Evolutionary conservation across 2,113 vertebrate species (phyloP).

Genomic region (Tricholaema leucomelas): DNA sequence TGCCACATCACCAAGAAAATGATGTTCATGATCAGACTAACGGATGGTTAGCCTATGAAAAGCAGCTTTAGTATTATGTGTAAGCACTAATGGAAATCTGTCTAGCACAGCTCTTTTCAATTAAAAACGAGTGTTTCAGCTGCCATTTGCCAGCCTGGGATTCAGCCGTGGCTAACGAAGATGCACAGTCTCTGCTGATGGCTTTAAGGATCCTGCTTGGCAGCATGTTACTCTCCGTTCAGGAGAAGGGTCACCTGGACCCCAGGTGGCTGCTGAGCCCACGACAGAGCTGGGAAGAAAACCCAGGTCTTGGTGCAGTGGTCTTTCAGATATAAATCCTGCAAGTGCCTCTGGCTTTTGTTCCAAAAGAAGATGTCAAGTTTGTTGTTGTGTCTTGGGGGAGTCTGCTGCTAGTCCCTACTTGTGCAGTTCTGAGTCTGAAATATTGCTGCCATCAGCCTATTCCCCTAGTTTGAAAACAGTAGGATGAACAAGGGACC

Average conservation of each 20-base stretch:
- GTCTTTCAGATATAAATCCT: background rate
- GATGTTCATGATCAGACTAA: background rate
- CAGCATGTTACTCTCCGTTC: background rate
- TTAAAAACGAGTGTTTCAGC: constrained; percentile 22
- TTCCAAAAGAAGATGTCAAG: background rate
- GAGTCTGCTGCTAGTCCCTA: background rate
- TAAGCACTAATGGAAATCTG: background rate
- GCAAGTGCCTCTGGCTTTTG: background rate
- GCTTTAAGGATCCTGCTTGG: background rate
- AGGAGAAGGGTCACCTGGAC: background rate
- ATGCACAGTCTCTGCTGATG: background rate
- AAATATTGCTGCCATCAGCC: background rate
- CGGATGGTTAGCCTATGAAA: background rate
- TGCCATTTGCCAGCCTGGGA: background rate
- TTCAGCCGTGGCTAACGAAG: background rate
- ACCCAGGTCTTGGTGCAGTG: fast-evolving
- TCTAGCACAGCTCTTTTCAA: background rate
- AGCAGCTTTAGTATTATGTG: background rate
- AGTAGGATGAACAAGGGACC: background rate
- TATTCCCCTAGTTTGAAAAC: background rate
- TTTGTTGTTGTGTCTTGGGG: background rate
- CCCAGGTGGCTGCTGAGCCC: background rate
- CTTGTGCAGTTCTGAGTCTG: background rate
- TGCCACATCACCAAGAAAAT: background rate
- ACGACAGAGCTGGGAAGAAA: background rate